Percentiles rank a stretch among this genome's conserved stretches.
Conservation (phyloP, 2,888 invertebrate species). For the Chirona hameri region DNA sequence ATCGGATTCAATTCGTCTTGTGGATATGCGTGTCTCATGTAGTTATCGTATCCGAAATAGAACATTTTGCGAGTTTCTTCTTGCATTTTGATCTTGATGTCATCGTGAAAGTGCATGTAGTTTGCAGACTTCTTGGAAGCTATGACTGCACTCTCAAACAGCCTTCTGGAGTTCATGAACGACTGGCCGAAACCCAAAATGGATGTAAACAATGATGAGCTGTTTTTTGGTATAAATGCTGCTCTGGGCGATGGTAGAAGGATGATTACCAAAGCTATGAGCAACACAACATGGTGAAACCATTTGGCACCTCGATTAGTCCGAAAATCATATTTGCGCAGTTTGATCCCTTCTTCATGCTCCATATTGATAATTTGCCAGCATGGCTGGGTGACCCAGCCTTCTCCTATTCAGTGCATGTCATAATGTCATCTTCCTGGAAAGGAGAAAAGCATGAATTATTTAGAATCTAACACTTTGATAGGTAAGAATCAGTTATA, state of each 20-base stretch:
- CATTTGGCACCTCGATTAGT: no score
- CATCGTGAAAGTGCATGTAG: not conserved
- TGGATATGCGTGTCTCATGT: slow-evolving; percentile 61
- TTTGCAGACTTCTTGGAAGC: not conserved
- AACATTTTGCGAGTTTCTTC: slow-evolving; percentile 50
- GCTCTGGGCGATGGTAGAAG: not conserved
- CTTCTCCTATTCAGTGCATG: not conserved
- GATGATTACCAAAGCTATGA: not conserved
- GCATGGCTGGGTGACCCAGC: not conserved
- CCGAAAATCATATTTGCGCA: not conserved
- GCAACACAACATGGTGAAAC: not conserved
- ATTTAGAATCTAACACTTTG: no score
- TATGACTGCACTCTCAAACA: not conserved
- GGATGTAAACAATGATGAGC: not conserved
- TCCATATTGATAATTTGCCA: not conserved
- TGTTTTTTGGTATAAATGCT: not conserved
- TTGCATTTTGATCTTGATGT: not conserved
- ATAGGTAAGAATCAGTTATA: no score
- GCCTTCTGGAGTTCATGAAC: not conserved
- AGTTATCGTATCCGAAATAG: slow-evolving; percentile 58
- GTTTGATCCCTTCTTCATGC: not conserved
- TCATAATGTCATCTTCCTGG: not conserved
- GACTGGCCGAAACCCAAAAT: not conserved
- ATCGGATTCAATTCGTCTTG: slow-evolving; percentile 61
- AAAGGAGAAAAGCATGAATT: not conserved